Conservation (phyloP, 1,140 invertebrate species). For the Cataglyphis hispanica region DNA sequence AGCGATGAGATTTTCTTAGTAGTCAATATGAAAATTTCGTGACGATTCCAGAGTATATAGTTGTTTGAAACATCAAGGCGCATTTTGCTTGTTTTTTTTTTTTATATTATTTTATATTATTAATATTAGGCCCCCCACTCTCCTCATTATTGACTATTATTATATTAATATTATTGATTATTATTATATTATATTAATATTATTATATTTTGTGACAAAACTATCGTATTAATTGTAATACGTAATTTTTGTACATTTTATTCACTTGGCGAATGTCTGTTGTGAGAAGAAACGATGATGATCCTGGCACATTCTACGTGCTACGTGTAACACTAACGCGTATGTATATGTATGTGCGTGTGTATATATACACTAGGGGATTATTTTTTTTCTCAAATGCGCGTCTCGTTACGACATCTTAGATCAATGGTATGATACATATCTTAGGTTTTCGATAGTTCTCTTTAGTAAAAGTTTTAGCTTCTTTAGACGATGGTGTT, state of each 20-base stretch:
- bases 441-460: constrained; percentile 13
- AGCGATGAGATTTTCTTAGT: constrained; percentile 29
- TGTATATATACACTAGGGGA: constrained; percentile 43
- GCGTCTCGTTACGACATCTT: background rate
- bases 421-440: constrained; percentile 17
- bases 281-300: constrained; percentile 23
- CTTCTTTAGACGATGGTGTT: background rate
- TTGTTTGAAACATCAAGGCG: background rate
- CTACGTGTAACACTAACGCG: constrained; percentile 13
- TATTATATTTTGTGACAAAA: constrained; percentile 1
- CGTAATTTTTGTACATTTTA: constrained; percentile 48
- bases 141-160: constrained; percentile 58
- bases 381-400: background rate
- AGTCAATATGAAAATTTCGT: background rate
- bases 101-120: background rate
- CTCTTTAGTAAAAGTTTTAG: background rate
- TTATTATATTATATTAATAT: constrained; percentile 10
- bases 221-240: background rate
- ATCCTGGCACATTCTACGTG: constrained; percentile 20
- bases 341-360: background rate
- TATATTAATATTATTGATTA: constrained; percentile 26
- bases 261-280: constrained; percentile 43
- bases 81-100: constrained; percentile 31
- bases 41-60: background rate
- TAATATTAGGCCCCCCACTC: background rate